Evolutionary conservation across 2,113 vertebrate genomes (phyloP).

Genomic region (Cavia porcellus): DNA sequence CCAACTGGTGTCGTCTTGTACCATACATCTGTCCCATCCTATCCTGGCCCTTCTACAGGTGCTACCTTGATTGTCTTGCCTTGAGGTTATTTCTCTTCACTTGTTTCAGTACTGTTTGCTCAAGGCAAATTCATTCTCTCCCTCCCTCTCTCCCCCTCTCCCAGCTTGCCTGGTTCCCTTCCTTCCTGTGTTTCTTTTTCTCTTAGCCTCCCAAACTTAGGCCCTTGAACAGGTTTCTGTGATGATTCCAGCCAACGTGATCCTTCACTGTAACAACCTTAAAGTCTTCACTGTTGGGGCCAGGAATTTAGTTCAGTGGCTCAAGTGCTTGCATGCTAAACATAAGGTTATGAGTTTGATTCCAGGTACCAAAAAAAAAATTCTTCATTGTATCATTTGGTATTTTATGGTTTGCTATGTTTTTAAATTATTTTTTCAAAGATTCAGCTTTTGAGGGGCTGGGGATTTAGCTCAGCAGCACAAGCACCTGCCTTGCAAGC

Average conservation of each 20-base stretch:
- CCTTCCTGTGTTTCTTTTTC: no score
- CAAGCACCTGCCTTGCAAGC: no score
- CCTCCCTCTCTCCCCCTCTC: not conserved
- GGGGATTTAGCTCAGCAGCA: no score
- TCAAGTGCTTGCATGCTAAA: no score
- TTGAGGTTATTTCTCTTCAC: not conserved
- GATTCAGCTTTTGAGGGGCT: no score
- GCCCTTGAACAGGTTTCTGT: not conserved
- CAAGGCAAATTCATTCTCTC: not conserved
- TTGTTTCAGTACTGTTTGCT: not conserved
- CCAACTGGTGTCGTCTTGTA: not conserved
- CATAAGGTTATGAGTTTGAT: no score
- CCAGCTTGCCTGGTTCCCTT: no score
- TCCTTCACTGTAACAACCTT: not conserved
- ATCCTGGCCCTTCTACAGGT: not conserved
- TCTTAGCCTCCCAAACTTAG: not conserved
- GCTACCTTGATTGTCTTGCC: not conserved
- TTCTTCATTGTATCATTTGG: not conserved
- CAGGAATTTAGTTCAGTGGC: no score
- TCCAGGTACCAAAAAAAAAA: no score
- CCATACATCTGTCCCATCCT: not conserved
- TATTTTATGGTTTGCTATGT: not conserved
- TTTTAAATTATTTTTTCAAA: not conserved
- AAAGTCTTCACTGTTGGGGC: not conserved
- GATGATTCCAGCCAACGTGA: not conserved